These are phyloP conservation scores for Yoshiicerus persimilis DNA, from an alignment of 1,140 invertebrate genomes.

Conservation along the genomic window DNA sequence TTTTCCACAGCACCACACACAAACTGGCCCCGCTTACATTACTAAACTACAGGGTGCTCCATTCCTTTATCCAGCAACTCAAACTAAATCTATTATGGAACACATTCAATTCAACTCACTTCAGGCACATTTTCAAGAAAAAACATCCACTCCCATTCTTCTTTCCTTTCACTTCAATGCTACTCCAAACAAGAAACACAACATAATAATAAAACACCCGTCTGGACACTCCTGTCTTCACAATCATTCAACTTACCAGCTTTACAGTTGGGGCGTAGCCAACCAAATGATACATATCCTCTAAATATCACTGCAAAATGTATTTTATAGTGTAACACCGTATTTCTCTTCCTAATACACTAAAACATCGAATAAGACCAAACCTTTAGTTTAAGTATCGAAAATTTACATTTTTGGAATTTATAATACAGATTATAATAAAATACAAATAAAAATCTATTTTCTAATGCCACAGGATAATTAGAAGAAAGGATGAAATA, in stretches of 20 bases:
- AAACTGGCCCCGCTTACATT: not conserved
- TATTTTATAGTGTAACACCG: too few species aligned
- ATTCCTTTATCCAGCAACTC: not conserved
- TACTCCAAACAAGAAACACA: not conserved
- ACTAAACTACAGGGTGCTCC: not conserved
- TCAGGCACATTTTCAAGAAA: not conserved
- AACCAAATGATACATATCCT: too few species aligned
- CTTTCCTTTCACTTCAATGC: not conserved
- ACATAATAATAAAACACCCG: not conserved
- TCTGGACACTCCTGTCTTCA: not conserved
- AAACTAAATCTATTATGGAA: not conserved
- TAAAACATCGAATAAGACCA: too few species aligned
- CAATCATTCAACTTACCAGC: not conserved
- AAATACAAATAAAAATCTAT: too few species aligned
- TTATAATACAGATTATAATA: too few species aligned
- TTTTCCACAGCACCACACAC: not conserved
- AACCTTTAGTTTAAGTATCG: too few species aligned
- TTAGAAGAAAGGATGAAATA: too few species aligned
- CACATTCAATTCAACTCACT: not conserved
- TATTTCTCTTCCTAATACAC: too few species aligned
- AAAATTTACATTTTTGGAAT: too few species aligned
- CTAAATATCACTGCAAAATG: too few species aligned
- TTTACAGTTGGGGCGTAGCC: not conserved
- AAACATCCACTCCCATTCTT: not conserved
- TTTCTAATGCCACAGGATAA: too few species aligned